phyloP scores from a whole-genome alignment of 2,888 invertebrate genomes.

The Melanophora roralis region DNA sequence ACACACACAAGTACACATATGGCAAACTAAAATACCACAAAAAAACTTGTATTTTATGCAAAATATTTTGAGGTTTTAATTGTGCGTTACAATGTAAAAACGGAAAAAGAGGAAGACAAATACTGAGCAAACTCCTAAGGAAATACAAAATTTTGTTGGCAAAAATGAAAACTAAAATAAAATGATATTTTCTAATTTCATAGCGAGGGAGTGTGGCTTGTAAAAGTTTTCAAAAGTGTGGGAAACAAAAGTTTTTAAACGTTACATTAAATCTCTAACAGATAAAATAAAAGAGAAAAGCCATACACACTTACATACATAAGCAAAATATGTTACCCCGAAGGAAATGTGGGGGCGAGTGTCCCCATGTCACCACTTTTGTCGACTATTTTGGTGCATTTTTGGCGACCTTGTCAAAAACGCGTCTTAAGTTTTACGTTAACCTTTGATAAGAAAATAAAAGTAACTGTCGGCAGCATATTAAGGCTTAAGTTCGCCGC shows the following conservation, averaged over 20 bases:
- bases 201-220: too few species aligned
- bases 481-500: too few species aligned
- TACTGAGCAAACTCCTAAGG: neutral
- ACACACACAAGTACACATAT: neutral
- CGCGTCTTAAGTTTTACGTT: too few species aligned
- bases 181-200: neutral
- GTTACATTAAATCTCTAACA: slow-evolving; percentile 17
- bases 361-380: too few species aligned
- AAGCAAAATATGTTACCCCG: too few species aligned
- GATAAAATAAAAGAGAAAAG: slow-evolving; percentile 8
- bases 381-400: too few species aligned
- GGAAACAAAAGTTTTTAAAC: slow-evolving; percentile 42
- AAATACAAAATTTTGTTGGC: slow-evolving; percentile 30
- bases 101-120: slow-evolving; percentile 7
- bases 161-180: slow-evolving; percentile 33
- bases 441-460: too few species aligned
- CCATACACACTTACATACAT: neutral
- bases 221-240: neutral
- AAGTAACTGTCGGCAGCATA: too few species aligned
- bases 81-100: slow-evolving; percentile 61
- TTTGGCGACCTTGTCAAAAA: too few species aligned
- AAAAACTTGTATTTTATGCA: slow-evolving; percentile 44
- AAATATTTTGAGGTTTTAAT: slow-evolving; percentile 63
- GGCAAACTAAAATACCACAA: neutral
- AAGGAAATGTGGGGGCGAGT: too few species aligned